These are phyloP conservation scores for Lacanobia oleracea DNA, from an alignment of 2,888 invertebrate species.

Conservation along the genomic window DNA sequence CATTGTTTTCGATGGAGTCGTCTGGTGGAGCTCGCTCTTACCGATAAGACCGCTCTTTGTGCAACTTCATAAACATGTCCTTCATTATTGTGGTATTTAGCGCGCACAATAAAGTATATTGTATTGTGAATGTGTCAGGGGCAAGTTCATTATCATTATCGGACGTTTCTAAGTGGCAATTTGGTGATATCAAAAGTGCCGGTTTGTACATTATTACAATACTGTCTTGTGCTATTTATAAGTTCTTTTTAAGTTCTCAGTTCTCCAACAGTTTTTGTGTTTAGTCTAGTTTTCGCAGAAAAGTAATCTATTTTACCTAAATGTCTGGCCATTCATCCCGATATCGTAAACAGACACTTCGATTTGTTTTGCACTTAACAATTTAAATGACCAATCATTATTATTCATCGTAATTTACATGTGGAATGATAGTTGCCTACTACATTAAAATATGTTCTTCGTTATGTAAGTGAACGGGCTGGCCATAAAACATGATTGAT, in stretches of 20 bases:
- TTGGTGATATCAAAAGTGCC: not conserved
- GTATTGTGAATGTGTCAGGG: constrained; percentile 20
- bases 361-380: constrained; percentile 40
- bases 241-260: not conserved
- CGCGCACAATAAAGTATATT: constrained; percentile 16
- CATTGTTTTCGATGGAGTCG: constrained; percentile 2
- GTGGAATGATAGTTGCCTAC: constrained; percentile 34
- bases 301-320: constrained; percentile 30
- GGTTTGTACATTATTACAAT: not conserved
- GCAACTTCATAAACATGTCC: constrained; percentile 23
- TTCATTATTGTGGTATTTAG: constrained; percentile 25
- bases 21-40: constrained; percentile 16
- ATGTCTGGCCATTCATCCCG: constrained; percentile 33
- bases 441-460: constrained; percentile 23
- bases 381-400: constrained; percentile 41
- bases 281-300: constrained; percentile 29
- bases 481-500: constrained; percentile 51
- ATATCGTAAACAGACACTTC: constrained; percentile 43
- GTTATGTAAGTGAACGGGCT: constrained; percentile 24
- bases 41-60: constrained; percentile 41
- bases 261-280: constrained; percentile 22
- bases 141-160: constrained; percentile 30
- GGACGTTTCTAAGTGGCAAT: constrained; percentile 1
- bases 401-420: constrained; percentile 33
- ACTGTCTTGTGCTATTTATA: not conserved